Evolutionary conservation across 2,797 vertebrate genomes (phyloP).

Genomic region (Amblyopsis hoosieri): DNA sequence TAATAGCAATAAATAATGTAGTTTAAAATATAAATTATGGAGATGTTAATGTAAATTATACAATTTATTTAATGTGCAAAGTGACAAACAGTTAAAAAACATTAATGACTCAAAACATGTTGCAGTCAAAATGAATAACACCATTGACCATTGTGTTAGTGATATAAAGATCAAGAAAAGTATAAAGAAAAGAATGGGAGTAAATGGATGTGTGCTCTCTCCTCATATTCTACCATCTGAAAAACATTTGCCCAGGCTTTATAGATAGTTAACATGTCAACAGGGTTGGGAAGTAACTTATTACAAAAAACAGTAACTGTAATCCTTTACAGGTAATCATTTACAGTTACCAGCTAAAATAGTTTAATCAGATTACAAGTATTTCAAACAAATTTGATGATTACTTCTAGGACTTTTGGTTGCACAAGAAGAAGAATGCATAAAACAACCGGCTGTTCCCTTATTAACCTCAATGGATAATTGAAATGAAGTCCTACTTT

Average conservation of each 20-base stretch:
- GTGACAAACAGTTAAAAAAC: slow-evolving; percentile 30
- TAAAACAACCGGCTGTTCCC: too few species aligned
- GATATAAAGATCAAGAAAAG: slow-evolving; percentile 31
- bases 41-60: background rate
- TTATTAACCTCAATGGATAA: too few species aligned
- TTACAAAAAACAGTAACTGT: too few species aligned
- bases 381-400: too few species aligned
- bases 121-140: slow-evolving; percentile 34
- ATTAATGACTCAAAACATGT: slow-evolving; percentile 12
- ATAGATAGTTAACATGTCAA: slow-evolving; percentile 38
- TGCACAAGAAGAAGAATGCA: too few species aligned
- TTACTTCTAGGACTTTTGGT: too few species aligned
- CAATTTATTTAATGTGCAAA: slow-evolving; percentile 10
- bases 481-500: too few species aligned
- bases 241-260: slow-evolving; percentile 26
- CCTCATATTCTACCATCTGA: slow-evolving; percentile 7
- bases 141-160: slow-evolving; percentile 31
- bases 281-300: too few species aligned
- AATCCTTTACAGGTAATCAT: too few species aligned
- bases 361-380: too few species aligned
- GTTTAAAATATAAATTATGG: background rate
- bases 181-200: slow-evolving; percentile 20
- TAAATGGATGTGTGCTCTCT: background rate
- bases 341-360: too few species aligned
- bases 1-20: background rate